Base-by-base conservation (phyloP, 2,797 vertebrate species). In the Myotis pilosus region DNA sequence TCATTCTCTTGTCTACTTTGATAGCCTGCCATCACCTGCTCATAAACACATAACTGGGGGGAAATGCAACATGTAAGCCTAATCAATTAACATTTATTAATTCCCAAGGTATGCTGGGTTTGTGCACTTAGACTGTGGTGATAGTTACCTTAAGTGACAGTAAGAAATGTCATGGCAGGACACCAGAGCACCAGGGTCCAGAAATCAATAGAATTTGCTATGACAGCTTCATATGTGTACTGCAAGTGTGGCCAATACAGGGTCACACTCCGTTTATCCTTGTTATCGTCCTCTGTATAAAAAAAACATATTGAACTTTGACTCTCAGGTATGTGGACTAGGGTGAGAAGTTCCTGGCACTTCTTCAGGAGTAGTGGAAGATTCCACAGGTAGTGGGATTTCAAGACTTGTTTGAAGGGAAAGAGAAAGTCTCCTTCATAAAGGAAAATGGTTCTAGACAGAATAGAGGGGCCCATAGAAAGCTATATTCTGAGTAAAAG, bases 21-120 rank as follows among this genome's bases (percentile, higher is more conserved):
- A 79, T 17, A 85, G 36, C 20, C 33, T 83, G 17, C n/a, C 1
- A 0, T 51, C 3, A 47, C 64, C 64, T 44, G 15, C 71, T 68
- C 41, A 53, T 44, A 76, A 81, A 71, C 12, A 10, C 72, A 51
- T 74, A 60, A 44, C 64, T n/a, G 71, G 44, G 72, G 72, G 57
- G 22, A 0, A 71, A 55, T 64, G 20, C 53, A 92, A 62, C 19
- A 11, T 30, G 44, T 33, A 49, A 55, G 25, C 80, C 55, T 36
- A 28, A 87, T 84, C 60, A 86, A 4, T 89, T 78, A 89, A 16
- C 36, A n/a, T 68, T 93, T 75, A 72, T 80, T 80, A 91, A 41
- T 23, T 0, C n/a, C 25, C n/a, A 66, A n/a, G 22, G 36, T 80
- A 28, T 19, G 1, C 51, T 57, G 20, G 3, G 3, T 75, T 71